phyloP scores from a whole-genome alignment of 2,113 vertebrate genomes.

The Grantiella picta region DNA sequence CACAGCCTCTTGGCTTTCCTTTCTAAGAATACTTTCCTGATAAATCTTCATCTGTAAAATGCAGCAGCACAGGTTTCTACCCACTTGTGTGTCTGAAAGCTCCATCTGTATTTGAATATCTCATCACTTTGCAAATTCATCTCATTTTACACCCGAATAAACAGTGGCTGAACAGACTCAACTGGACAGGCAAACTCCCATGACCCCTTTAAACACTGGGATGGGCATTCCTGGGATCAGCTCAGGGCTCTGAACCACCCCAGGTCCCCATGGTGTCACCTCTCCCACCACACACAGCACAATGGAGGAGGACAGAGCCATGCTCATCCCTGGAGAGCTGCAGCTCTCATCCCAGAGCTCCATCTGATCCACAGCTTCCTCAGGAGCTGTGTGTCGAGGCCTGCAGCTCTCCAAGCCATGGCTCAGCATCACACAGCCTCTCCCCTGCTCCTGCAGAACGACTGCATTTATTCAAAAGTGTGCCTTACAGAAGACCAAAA shows the following conservation, averaged over 20 bases:
- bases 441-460: not conserved
- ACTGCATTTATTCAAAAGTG: rapidly evolving
- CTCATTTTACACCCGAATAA: not conserved
- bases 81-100: slow-evolving; percentile 11
- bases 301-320: not conserved
- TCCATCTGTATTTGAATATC: slow-evolving; percentile 1
- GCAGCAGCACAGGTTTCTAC: slow-evolving; percentile 37
- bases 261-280: not conserved
- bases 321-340: not conserved
- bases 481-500: not conserved
- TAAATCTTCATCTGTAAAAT: not conserved
- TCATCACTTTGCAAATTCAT: slow-evolving; percentile 13
- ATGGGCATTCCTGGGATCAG: not conserved
- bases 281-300: not conserved
- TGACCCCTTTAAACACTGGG: not conserved
- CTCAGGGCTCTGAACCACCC: not conserved
- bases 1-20: not conserved
- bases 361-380: not conserved
- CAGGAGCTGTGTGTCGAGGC: not conserved
- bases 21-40: not conserved
- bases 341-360: not conserved
- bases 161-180: not conserved
- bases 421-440: not conserved
- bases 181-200: not conserved
- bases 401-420: not conserved